A percentile compares a stretch with the other conserved stretches of the same genome.
phyloP scores from a whole-genome alignment of 2,888 invertebrate genomes.

The Pediacus dermestoides region DNA sequence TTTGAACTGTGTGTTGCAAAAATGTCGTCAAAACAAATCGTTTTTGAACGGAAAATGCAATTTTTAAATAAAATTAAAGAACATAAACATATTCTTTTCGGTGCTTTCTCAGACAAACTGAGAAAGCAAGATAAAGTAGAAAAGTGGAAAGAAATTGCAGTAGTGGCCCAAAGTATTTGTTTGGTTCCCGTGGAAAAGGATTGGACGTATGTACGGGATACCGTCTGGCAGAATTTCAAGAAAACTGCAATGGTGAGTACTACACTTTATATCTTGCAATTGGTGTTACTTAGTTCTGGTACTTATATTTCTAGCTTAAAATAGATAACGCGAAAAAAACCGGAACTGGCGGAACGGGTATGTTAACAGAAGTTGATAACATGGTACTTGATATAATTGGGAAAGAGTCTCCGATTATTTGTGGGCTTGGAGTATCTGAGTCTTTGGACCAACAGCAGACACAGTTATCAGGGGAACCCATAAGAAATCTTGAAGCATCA shows the following conservation, averaged over 20 bases:
- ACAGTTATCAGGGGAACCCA: conserved; percentile 8
- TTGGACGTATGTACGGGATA: conserved; percentile 16
- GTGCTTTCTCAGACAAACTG: conserved; percentile 15
- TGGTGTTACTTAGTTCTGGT: conserved; percentile 10
- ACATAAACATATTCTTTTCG: conserved; percentile 18
- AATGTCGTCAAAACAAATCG: conserved; percentile 13
- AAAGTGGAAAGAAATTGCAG: conserved; percentile 15
- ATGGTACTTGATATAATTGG: conserved; percentile 13
- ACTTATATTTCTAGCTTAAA: conserved; percentile 14
- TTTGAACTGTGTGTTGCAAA: conserved; percentile 1
- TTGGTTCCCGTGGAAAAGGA: conserved; percentile 15
- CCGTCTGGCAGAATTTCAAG: conserved; percentile 17
- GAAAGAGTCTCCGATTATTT: conserved; percentile 16
- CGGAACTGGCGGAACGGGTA: conserved; percentile 15
- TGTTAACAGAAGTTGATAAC: conserved; percentile 14
- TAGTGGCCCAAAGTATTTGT: conserved; percentile 14
- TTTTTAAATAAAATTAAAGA: conserved; percentile 17
- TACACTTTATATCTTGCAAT: conserved; percentile 7
- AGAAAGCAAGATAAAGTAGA: conserved; percentile 15
- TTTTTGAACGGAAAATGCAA: conserved; percentile 17
- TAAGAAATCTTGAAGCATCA: not conserved
- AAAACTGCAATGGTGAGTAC: conserved; percentile 15
- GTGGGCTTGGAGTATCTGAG: conserved; percentile 16
- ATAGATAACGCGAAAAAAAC: conserved; percentile 16
- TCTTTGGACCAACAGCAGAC: conserved; percentile 13